Conservation (phyloP, 2,113 vertebrate genomes). For the Psittacula cyanocephala region DNA sequence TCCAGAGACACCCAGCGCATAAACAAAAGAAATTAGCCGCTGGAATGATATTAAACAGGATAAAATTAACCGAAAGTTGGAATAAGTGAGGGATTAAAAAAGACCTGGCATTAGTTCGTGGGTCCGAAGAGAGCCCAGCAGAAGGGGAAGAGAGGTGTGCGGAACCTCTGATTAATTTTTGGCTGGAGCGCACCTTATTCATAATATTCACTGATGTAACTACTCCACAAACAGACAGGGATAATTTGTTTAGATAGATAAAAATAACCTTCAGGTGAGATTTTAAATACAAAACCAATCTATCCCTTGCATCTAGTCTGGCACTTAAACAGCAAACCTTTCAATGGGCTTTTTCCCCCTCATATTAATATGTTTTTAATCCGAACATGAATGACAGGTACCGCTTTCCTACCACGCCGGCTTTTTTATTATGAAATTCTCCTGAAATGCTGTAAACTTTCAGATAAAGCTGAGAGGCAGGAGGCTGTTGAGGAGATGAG, state of each 20-base stretch:
- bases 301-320: slow-evolving; percentile 50
- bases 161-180: slow-evolving; percentile 69
- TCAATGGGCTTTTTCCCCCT: slow-evolving; percentile 32
- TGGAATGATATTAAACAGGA: slow-evolving; percentile 51
- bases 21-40: slow-evolving; percentile 69
- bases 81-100: slow-evolving; percentile 64
- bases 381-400: slow-evolving; percentile 79
- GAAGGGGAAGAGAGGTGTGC: slow-evolving; percentile 18
- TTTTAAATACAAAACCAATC: slow-evolving; percentile 63
- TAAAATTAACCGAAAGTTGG: slow-evolving; percentile 61
- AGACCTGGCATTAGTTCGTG: slow-evolving; percentile 57
- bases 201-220: slow-evolving; percentile 53
- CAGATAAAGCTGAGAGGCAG: slow-evolving; percentile 85
- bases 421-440: slow-evolving; percentile 75
- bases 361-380: slow-evolving; percentile 74
- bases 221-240: slow-evolving; percentile 63
- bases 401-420: slow-evolving; percentile 64
- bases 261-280: slow-evolving; percentile 73
- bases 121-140: slow-evolving; percentile 38
- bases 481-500: slow-evolving; percentile 82
- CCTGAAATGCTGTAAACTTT: slow-evolving; percentile 84
- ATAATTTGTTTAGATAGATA: slow-evolving; percentile 70
- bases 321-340: slow-evolving; percentile 61
- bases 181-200: slow-evolving; percentile 54
- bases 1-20: neutral